Percentiles rank a stretch among this genome's conserved stretches.
Conservation (phyloP, 2,888 invertebrate species). For the Heliconius sara region DNA sequence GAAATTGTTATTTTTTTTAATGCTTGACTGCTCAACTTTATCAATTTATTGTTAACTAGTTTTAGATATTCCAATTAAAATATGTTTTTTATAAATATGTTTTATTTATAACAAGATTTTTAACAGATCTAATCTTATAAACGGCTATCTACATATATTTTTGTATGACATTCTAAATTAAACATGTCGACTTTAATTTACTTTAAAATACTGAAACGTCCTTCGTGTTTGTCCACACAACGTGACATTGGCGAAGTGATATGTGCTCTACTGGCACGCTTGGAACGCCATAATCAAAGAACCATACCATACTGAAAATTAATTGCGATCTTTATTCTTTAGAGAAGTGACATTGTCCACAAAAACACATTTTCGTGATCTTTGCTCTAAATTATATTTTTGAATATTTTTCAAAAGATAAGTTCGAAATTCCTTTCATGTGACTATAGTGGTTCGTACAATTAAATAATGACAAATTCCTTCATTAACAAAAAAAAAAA, state of each 20-base stretch:
- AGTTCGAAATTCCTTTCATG: too few relatives aligned
- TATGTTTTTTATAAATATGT: constrained; percentile 53
- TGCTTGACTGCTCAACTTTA: constrained; percentile 36
- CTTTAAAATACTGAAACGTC: background rate
- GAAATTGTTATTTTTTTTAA: constrained; percentile 39
- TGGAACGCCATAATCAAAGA: too few relatives aligned
- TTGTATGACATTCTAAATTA: too few relatives aligned
- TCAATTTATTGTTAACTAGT: constrained; percentile 79
- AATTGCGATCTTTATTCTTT: background rate
- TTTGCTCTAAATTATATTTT: background rate
- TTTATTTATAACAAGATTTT: background rate
- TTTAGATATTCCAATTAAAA: constrained; percentile 67
- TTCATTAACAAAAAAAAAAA: too few relatives aligned
- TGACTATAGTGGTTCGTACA: too few relatives aligned
- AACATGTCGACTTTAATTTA: too few relatives aligned
- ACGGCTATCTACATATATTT: too few relatives aligned
- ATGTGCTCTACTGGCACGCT: too few relatives aligned
- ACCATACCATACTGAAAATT: background rate
- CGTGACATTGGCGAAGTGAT: too few relatives aligned
- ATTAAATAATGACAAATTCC: too few relatives aligned
- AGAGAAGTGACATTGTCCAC: background rate
- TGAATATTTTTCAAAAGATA: background rate
- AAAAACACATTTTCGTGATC: background rate
- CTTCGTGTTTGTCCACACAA: too few relatives aligned
- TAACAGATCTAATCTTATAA: background rate